Base-by-base conservation (phyloP, 2,888 invertebrate genomes). In the Anoncus sp. region DNA sequence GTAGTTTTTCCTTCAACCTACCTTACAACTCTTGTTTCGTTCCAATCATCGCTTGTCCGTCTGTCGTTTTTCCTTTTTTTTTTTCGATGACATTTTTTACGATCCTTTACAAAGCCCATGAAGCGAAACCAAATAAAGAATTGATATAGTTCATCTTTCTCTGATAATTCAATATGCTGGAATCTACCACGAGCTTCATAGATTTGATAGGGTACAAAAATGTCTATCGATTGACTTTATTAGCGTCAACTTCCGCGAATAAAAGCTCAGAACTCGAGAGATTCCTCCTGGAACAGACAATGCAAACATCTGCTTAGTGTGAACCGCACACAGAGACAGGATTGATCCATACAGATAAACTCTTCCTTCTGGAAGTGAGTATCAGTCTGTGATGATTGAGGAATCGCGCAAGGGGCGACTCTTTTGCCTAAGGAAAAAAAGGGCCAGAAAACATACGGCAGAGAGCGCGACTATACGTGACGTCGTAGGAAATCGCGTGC, bases 401-500 rank as follows among this genome's bases (percentile, higher is more conserved):
- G 51, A 63, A 62, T 31, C 20, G 55, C 60, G 62, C n/a, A 53
- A 22, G 57, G 27, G 10, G 27, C 18, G 49, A 18, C 4, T 22
- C n/a, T 3, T 18, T 43, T 16, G 18, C 27, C 4, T n/a, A 22
- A 53, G 45, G 20, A 72, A 47, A 47, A 40, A 20, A 55, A 65
- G 57, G 57, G 40, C 57, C 24, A 10, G 16, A 27, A 47, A 62
- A 45, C 9, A 43, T 31, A 45, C 69, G 63, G 67, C 70, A 75
- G 62, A 65, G 80, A 83, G 77, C 86, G n/a, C n/a, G n/a, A n/a
- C n/a, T n/a, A n/a, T 84, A 87, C 86, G 86, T 85, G 86, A 85
- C 84, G 80, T 80, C 80, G 81, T 76, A 63, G 66, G 80, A 81
- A 85, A 86, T 87, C 85, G 87, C 83, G 83, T 83, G 84, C 80